Evolutionary conservation across 2,113 vertebrate genomes (phyloP), one percentile per base, ranked within the genome.

Genomic region (Hoplias malabaricus): DNA sequence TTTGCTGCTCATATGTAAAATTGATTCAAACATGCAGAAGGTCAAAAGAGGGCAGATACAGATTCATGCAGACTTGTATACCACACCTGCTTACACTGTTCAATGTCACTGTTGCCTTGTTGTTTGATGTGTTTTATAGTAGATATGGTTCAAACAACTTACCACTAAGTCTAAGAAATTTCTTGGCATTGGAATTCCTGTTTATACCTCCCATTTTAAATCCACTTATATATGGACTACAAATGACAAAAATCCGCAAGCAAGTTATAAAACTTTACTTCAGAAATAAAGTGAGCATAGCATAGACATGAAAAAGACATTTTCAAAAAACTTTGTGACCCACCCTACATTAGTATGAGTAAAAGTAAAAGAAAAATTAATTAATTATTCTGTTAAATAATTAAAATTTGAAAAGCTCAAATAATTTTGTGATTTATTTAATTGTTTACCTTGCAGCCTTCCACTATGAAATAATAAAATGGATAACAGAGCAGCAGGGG

Each of bases 171-270:
- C 10, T 85, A 21, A 13, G 73, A 46, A 84, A 86, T 62, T 75
- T 84, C 36, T 31, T 82, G 57, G 68, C 69, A 6, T 7, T 86
- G 6, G 76, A 84, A 34, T 40, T 84, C 16, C 56, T 86, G 7
- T 48, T 84, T 0, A 48, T 84, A 42, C 79, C 79, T 61, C 80
- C 80, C 0, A 61, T 86, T 71, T 73, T 82, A 38, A 84, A 83
- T 25, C 82, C 83, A 25, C 48, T 84, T 6, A 80, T 84, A 46
- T 82, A 82, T 83, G 84, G 81, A 38, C 8, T 85, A 33, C 82
- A 83, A 34, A 50, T 85, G 11, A 75, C 46, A 16, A 80, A 61
- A 68, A 56, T 85, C 19, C 70, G 80, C 0, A 71, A 68, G 2
- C 61, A 73, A 13, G 25, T 80, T 8, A 69, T 73, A 10, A 33